Base-by-base conservation (phyloP, 64 coral and sea anemone genomes). In the Pocillopora verrucosa region DNA sequence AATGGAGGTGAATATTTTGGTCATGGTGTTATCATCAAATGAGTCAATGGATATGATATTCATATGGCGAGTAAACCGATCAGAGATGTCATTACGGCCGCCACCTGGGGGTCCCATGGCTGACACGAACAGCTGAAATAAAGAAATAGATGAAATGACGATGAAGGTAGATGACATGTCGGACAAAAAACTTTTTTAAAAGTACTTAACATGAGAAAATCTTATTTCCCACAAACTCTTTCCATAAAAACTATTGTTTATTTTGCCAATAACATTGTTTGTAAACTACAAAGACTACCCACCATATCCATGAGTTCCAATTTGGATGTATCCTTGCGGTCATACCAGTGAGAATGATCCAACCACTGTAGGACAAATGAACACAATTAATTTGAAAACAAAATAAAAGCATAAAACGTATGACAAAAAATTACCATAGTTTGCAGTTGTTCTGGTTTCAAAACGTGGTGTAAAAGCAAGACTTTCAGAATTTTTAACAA, bases 1-100 rank as follows among this genome's bases (percentile, higher is more conserved):
- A 20, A 99, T 99, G 75, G 88, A 93, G 13, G 97, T 99, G 79
- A 99, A 99, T 62, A 99, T 99, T 72, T 90, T 99, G 19, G 84
- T 99, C 87, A 99, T 92, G 35, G 97, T 99, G 91, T 99, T 99
- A 73, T 99, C 97, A 72, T 99, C 97, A 90, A 99, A 99, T 65
- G 94, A 95, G 60, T 95, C 91, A 86, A 99, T 99, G 14, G 93
- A 99, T 67, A 99, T 95, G 61, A 99, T 90, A 76, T 99, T 99
- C 34, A 89, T 58, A 25, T 99, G 97, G 11, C 97, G 94, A 14
- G 93, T 91, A 19, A 99, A 99, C 5, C 97, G 88, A 26, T 91
- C 91, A 25, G 93, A 89, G 88, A 99, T 99, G 72, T 99, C 84
- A 68, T 99, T 95, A 84, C 97, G 90, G 59, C 97, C 97, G 11